These are phyloP conservation scores for Micrasema longulum DNA, from an alignment of 1,140 invertebrate species.

Conservation along the genomic window DNA sequence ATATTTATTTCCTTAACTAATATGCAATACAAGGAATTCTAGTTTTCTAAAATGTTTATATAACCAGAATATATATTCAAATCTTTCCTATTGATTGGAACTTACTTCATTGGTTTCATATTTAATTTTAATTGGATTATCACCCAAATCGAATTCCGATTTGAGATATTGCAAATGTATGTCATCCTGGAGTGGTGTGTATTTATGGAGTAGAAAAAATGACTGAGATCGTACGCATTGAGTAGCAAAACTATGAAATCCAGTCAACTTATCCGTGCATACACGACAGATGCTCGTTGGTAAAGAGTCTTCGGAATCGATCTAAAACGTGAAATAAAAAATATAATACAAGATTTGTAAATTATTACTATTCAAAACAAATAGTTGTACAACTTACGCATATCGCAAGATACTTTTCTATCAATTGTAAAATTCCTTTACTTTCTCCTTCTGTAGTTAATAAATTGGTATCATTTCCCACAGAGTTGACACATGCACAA, in stretches of 20 bases:
- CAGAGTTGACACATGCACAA: constrained; percentile 32
- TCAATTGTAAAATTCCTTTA: constrained; percentile 35
- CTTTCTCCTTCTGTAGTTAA: constrained; percentile 35
- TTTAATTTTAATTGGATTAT: constrained; percentile 42
- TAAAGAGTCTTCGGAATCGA: constrained; percentile 32
- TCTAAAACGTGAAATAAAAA: constrained; percentile 28
- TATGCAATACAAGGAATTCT: too few relatives aligned
- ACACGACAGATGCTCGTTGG: constrained; percentile 39
- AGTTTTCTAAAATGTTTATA: too few relatives aligned
- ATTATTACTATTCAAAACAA: not conserved
- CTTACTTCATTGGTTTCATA: constrained; percentile 32
- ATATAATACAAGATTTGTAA: not conserved
- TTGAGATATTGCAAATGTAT: constrained; percentile 42
- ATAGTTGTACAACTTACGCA: constrained; percentile 20
- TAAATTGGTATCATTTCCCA: constrained; percentile 32
- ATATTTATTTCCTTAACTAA: too few relatives aligned
- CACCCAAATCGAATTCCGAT: constrained; percentile 32
- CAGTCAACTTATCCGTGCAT: constrained; percentile 42
- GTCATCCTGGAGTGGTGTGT: constrained; percentile 23
- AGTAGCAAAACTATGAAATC: constrained; percentile 39
- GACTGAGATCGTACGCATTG: constrained; percentile 42
- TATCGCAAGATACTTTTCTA: constrained; percentile 43
- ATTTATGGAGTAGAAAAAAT: constrained; percentile 30
- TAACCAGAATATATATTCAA: too few relatives aligned
- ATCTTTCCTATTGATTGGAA: too few relatives aligned